Evolutionary conservation across 2,888 invertebrate genomes (phyloP).

Genomic region (Dichetophora obliterata): DNA sequence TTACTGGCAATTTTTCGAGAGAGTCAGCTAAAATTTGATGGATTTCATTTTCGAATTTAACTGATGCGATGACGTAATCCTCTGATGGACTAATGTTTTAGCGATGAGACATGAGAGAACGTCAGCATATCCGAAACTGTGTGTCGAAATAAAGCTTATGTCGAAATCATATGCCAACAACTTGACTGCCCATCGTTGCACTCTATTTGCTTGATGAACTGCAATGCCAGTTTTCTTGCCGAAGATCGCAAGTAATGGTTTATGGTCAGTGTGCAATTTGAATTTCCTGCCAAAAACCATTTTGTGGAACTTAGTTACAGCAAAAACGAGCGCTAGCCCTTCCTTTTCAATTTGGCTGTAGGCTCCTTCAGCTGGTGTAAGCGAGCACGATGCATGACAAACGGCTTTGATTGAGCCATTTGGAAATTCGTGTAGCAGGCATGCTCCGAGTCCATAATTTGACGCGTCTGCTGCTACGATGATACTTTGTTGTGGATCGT

Average conservation of each 20-base stretch:
- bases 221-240: conserved; percentile 45
- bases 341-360: conserved; percentile 53
- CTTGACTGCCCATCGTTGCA: conserved; percentile 47
- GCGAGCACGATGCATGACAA: conserved; percentile 56
- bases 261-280: conserved; percentile 45
- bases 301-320: conserved; percentile 57
- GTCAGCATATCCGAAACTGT: conserved; percentile 49
- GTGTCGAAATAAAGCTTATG: conserved; percentile 48
- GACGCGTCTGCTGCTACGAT: conserved; percentile 47
- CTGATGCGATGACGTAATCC: no score
- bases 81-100: no score
- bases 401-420: conserved; percentile 58
- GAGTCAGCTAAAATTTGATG: no score
- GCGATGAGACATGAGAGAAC: no score
- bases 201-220: conserved; percentile 46
- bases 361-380: conserved; percentile 50
- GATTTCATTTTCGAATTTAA: no score
- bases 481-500: conserved; percentile 44
- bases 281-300: conserved; percentile 45
- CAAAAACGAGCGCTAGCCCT: conserved; percentile 56
- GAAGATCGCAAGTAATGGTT: conserved; percentile 47
- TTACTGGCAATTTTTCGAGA: conserved; percentile 5
- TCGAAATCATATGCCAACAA: conserved; percentile 50
- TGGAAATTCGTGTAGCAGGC: conserved; percentile 46
- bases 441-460: conserved; percentile 37